Evolutionary conservation across 2,113 vertebrate species (phyloP), one percentile per base, ranked within the genome.

Genomic region (Centropristis striata): DNA sequence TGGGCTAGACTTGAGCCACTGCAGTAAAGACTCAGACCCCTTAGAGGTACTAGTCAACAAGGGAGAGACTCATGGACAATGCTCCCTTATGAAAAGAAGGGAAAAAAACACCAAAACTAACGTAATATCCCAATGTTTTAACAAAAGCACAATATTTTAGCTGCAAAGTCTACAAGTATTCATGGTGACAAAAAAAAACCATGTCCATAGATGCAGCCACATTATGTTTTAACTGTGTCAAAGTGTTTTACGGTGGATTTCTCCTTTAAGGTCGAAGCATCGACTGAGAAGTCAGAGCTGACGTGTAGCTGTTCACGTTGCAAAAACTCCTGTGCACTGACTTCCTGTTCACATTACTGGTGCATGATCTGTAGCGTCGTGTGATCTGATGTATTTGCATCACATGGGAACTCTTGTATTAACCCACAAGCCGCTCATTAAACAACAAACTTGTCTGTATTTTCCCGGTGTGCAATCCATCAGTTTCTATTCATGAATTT

Each of bases 291-390:
- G 66, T 58, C 47, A 53, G 65, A 50, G 72, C 37, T 8, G 49
- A 55, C 20, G 67, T 55, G 37, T 66, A 44, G 59, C 21, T 64
- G 75, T 85, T 79, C 64, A 49, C 21, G 15, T 66, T 81, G 54
- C 60, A 44, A 32, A 55, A 32, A 3, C 63, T 78, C 2, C 5
- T 71, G 32, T 50, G 16, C 27, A 8, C 64, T 55, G 74, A 87
- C 83, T 76, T 82, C 20, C 57, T 75, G 71, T 81, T 25, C 53
- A 58, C 71, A 42, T 83, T 11, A 73, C 71, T 72, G 75, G 28
- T 86, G 90, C 87, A 87, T 91, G 89, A 51, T 64, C 42, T 72
- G 68, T 78, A 77, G 58, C 5, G 5, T 55, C 36, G 23, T 75
- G 32, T 57, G 69, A 74, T 41, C 23, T 71, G 67, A 75, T 75